Evolutionary conservation across 2,888 invertebrate species (phyloP), one percentile per base, ranked within the genome.

Genomic region (Amphimallon solstitiale): DNA sequence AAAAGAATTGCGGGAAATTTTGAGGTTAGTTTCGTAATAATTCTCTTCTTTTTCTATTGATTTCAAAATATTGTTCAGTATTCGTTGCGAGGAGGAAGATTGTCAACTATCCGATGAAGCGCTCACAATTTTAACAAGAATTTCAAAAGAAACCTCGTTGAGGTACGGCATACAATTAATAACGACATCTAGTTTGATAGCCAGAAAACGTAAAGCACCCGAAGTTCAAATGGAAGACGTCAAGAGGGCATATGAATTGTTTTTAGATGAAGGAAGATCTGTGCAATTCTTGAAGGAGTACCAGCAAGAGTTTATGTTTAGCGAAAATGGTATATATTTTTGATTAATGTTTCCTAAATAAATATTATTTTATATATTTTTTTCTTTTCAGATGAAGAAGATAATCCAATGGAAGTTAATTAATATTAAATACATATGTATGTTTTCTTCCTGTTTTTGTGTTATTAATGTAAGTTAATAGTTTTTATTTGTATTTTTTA

Each of bases 121-220:
- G 0, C 78, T 98, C 62, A 90, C 91, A 0, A 94, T 98, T 6
- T 85, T 99, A 38, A 97, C 98, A 0, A 89, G 94, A 61, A 95
- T 99, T 45, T 97, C 97, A 0, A 89, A 91, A 9, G 96, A 97
- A 79, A 96, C 98, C 0, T 97, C 97, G 0, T 85, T 99, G 10
- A 89, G 99, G 66, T 99, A 99, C 83, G 94, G 97, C 29, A 98
- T 99, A 80, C 99, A 99, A 79, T 87, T 99, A 34, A 98, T 99
- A 74, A 97, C 97, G 34, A 94, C 97, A 0, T 93, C 98, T 0
- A 93, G 93, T 72, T 88, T 99, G n/a, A 94, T 98, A n/a, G 91
- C 95, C 62, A 88, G 92, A 49, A 90, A 95, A 74, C 88, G 97
- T 72, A 97, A 97, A 84, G 93, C 93, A 0, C 87, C 89, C 2